Evolutionary conservation across 2,113 vertebrate species (phyloP).

Genomic region (Oreochromis aureus): DNA sequence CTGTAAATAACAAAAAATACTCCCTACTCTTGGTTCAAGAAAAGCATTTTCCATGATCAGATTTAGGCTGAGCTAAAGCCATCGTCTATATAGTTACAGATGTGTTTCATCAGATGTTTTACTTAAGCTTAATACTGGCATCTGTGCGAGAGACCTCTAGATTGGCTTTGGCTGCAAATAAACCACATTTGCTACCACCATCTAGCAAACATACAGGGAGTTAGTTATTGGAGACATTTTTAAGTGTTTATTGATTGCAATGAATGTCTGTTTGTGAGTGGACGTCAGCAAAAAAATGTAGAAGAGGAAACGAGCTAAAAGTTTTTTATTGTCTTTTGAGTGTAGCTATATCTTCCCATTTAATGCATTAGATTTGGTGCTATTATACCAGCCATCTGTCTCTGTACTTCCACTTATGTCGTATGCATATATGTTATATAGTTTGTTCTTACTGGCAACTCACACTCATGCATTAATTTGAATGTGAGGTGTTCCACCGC

Average conservation of each 20-base stretch:
- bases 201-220: background rate
- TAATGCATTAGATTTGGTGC: background rate
- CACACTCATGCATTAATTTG: background rate
- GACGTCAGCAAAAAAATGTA: background rate
- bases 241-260: background rate
- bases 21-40: background rate
- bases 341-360: background rate
- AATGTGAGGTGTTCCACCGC: background rate
- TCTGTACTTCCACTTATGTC: background rate
- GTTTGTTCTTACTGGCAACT: background rate
- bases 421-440: background rate
- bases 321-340: background rate
- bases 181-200: background rate
- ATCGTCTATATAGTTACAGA: background rate
- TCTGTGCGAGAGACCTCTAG: background rate
- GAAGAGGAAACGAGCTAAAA: background rate
- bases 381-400: background rate
- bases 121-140: background rate
- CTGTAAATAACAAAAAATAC: background rate
- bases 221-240: background rate
- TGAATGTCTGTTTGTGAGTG: background rate
- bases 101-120: background rate
- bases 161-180: background rate
- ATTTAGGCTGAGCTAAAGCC: background rate
- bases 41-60: background rate